A percentile compares a stretch with the other conserved stretches of the same genome.
Evolutionary conservation across 2,888 invertebrate genomes (phyloP).

Genomic region (Plebejus melissa): DNA sequence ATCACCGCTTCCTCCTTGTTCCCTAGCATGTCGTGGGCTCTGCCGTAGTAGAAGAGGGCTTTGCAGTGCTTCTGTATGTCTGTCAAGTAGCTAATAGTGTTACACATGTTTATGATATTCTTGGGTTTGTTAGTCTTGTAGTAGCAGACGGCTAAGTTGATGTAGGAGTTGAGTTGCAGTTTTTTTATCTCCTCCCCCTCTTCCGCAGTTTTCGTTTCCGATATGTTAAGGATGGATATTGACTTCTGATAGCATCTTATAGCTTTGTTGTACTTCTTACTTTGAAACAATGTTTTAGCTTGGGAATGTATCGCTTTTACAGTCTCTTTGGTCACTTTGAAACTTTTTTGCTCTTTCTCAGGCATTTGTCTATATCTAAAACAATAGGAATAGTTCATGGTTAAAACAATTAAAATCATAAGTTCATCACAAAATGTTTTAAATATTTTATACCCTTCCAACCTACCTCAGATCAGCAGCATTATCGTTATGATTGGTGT

Average conservation of each 20-base stretch:
- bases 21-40: conserved; percentile 54
- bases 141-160: conserved; percentile 64
- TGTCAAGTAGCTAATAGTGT: conserved; percentile 52
- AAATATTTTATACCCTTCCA: background rate
- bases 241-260: conserved; percentile 61
- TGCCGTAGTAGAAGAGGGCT: conserved; percentile 59
- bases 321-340: conserved; percentile 52
- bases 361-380: conserved; percentile 65
- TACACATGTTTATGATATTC: conserved; percentile 57
- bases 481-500: conserved; percentile 46
- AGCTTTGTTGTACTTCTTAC: conserved; percentile 49
- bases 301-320: conserved; percentile 53
- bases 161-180: conserved; percentile 51
- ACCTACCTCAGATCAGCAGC: conserved; percentile 49
- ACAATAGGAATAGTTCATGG: conserved; percentile 24
- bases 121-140: conserved; percentile 59
- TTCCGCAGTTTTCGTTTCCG: conserved; percentile 44
- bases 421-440: background rate
- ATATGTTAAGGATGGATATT: conserved; percentile 50
- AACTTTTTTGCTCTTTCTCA: conserved; percentile 56
- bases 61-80: conserved; percentile 61
- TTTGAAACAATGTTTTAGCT: conserved; percentile 53
- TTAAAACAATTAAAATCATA: background rate
- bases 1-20: conserved; percentile 52
- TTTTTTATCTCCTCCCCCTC: conserved; percentile 51